phyloP scores from a whole-genome alignment of 2,797 vertebrate species.

The Pelobates cultripes region DNA sequence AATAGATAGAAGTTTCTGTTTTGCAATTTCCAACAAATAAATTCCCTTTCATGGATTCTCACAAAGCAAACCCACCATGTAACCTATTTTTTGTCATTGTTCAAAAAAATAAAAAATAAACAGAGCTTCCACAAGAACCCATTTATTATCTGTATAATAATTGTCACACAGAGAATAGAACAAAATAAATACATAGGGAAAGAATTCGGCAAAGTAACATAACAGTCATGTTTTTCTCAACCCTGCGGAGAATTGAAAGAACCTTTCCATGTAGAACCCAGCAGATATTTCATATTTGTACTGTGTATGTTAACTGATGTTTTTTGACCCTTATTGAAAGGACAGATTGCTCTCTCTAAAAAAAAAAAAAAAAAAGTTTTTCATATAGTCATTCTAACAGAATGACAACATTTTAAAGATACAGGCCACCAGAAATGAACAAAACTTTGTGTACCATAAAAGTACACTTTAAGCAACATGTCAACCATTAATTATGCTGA shows the following conservation, averaged over 20 bases:
- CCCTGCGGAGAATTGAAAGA: background rate
- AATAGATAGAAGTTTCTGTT: background rate
- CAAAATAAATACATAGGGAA: background rate
- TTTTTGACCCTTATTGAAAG: background rate
- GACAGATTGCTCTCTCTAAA: no score
- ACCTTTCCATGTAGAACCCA: background rate
- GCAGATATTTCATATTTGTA: background rate
- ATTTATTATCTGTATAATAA: background rate
- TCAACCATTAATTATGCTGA: no score
- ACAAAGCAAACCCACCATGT: background rate
- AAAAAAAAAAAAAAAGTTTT: no score
- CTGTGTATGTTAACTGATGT: background rate
- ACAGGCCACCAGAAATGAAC: no score
- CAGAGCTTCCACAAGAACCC: background rate
- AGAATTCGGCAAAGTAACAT: background rate
- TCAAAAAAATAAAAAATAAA: background rate
- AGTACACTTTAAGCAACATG: no score
- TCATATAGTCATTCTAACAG: no score
- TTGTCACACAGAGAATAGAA: background rate
- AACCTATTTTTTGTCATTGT: background rate
- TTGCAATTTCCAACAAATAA: background rate
- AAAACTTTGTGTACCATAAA: no score
- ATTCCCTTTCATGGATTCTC: background rate
- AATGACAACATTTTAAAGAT: no score
- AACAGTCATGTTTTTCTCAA: slow-evolving; percentile 14